Evolutionary conservation across 2,113 vertebrate species (phyloP).

Genomic region (Hemiprocne comata): DNA sequence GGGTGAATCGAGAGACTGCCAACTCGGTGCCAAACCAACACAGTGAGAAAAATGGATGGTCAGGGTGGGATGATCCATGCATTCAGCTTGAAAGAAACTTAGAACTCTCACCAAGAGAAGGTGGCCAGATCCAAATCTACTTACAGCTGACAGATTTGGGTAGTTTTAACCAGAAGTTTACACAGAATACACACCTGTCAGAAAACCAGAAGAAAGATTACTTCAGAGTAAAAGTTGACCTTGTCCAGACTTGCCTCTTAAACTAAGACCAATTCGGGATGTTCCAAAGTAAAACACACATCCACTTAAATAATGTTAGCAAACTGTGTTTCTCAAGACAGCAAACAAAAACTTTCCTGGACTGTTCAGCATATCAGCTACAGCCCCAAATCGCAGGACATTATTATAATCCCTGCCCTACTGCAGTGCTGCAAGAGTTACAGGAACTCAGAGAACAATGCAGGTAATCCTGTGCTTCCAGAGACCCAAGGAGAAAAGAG

Average conservation of each 20-base stretch:
- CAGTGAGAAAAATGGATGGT: neutral
- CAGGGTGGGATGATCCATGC: neutral
- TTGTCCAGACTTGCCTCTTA: neutral
- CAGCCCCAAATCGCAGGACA: neutral
- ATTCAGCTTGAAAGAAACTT: neutral
- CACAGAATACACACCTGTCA: neutral
- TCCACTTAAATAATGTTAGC: neutral
- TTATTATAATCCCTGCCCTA: neutral
- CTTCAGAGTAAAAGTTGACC: neutral
- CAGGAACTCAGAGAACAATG: accelerated
- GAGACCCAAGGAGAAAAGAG: neutral
- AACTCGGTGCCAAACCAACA: too few relatives aligned
- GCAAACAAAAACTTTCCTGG: neutral
- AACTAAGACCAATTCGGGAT: neutral
- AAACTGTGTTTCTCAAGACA: neutral
- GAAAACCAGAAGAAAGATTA: neutral
- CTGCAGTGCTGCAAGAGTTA: neutral
- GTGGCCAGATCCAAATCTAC: neutral
- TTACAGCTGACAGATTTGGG: neutral
- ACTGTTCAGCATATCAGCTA: neutral
- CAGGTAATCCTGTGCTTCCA: neutral
- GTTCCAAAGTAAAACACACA: neutral
- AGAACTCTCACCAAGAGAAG: neutral
- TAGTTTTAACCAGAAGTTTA: neutral
- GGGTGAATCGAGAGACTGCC: too few relatives aligned